Evolutionary conservation across 2,888 invertebrate species (phyloP).

Genomic region (Cataglyphis albicans): DNA sequence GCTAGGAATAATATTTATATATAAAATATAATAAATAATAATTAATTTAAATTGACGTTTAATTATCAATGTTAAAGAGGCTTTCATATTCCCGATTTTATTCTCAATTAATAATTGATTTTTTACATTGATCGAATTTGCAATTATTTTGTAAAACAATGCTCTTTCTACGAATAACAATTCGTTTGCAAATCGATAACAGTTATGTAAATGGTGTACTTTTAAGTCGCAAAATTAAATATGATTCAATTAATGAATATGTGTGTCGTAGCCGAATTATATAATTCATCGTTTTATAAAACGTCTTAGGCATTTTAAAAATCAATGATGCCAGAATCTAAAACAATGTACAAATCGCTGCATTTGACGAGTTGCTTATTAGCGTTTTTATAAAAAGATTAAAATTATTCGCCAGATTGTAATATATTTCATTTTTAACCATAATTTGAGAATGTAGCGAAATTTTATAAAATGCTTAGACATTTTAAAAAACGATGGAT

Average conservation of each 20-base stretch:
- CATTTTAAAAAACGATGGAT: too few relatives aligned
- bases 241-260: not conserved
- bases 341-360: too few relatives aligned
- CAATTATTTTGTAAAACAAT: not conserved
- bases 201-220: not conserved
- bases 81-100: not conserved
- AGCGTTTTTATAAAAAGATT: too few relatives aligned
- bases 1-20: conserved; percentile 4
- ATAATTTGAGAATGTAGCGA: too few relatives aligned
- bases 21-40: not conserved
- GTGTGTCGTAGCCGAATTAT: not conserved
- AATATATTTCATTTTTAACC: too few relatives aligned
- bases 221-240: not conserved
- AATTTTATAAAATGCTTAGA: too few relatives aligned
- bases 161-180: not conserved
- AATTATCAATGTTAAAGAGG: not conserved
- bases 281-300: too few relatives aligned
- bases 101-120: not conserved
- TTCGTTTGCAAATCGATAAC: not conserved
- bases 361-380: too few relatives aligned
- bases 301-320: too few relatives aligned
- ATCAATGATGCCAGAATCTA: too few relatives aligned
- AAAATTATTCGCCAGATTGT: too few relatives aligned
- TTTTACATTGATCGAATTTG: not conserved
- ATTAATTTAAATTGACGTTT: conserved; percentile 19